These are phyloP conservation scores for Mactromeris polynyma DNA, from an alignment of 2,888 invertebrate genomes.

Conservation along the genomic window DNA sequence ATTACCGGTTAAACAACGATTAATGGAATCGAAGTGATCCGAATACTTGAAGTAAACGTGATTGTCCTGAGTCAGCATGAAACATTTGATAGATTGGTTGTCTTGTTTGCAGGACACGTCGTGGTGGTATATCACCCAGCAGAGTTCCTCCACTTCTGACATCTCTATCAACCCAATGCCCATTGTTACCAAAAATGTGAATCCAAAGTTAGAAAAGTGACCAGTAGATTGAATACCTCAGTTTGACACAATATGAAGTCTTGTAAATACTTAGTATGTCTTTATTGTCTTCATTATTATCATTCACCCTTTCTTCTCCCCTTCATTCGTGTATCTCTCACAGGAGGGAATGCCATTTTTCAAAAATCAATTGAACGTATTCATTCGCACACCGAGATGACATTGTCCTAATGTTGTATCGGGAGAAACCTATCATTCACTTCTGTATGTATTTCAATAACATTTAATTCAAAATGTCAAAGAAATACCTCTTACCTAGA, in stretches of 20 bases:
- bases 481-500: constrained; percentile 33
- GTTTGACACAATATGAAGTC: background rate
- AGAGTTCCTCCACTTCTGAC: background rate
- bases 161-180: background rate
- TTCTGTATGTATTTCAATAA: constrained; percentile 38
- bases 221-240: background rate
- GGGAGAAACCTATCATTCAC: constrained; percentile 25
- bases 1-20: too few relatives aligned
- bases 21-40: background rate
- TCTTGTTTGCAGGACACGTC: background rate
- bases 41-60: background rate
- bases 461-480: constrained; percentile 48
- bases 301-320: background rate
- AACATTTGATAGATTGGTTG: background rate
- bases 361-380: constrained; percentile 43
- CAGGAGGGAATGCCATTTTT: constrained; percentile 47
- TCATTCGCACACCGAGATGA: constrained; percentile 21
- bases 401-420: constrained; percentile 15
- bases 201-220: background rate
- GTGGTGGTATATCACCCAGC: background rate
- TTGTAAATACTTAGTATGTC: background rate
- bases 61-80: background rate
- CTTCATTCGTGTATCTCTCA: constrained; percentile 11
- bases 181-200: background rate
- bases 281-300: constrained; percentile 8